phyloP scores from a whole-genome alignment of 2,113 vertebrate species.

The Saguinus midas region DNA sequence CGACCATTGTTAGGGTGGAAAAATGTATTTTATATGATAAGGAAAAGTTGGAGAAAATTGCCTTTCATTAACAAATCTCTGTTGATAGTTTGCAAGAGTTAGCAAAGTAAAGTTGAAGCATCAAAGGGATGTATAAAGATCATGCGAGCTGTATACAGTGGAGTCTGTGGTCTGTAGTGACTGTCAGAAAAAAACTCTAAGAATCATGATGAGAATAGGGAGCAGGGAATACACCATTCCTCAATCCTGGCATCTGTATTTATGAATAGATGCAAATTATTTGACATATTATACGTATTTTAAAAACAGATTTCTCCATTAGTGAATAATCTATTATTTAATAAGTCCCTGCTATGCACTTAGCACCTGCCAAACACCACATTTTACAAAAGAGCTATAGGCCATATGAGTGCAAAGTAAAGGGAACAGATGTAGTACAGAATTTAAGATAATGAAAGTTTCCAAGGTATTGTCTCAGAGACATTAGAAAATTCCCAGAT shows the following conservation, averaged over 20 bases:
- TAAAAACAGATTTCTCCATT: neutral
- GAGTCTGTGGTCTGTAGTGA: neutral
- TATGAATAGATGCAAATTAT: neutral
- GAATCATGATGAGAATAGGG: neutral
- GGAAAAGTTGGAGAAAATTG: conserved; percentile 24
- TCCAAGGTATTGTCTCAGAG: neutral
- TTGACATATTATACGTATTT: neutral
- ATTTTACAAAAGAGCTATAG: neutral
- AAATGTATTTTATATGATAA: conserved; percentile 40
- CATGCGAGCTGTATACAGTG: neutral
- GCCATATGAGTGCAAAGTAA: neutral
- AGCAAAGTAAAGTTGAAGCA: neutral
- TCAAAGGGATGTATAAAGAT: neutral
- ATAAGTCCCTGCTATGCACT: neutral
- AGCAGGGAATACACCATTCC: neutral
- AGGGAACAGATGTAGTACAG: rapidly evolving
- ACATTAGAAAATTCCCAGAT: neutral
- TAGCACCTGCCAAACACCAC: neutral
- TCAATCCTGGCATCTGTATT: neutral
- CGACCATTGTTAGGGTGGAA: conserved; percentile 23
- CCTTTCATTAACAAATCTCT: conserved; percentile 51
- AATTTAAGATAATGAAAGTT: neutral
- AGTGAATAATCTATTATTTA: neutral
- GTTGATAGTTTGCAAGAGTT: conserved; percentile 13
- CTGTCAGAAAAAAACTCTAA: neutral